Evolutionary conservation across 2,888 invertebrate species (phyloP), one percentile per base, ranked within the genome.

Genomic region (Ypsolopha scabrella): DNA sequence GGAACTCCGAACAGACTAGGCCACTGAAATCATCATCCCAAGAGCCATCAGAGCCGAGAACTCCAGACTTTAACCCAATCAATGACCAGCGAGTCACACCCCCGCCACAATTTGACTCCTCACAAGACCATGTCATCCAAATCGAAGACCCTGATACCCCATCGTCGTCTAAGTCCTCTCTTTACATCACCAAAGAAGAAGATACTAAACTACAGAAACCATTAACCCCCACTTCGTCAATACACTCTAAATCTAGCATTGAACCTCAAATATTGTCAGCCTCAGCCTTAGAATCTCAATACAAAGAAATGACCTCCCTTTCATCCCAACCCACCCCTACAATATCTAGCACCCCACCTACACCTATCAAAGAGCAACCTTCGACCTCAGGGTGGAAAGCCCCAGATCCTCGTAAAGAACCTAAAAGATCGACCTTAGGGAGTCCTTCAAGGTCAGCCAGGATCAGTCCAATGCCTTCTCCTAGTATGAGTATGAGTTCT

Each of bases 141-240:
- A 79, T 78, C 62, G 81, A 68, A 47, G 72, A 81, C 59, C 75
- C 75, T 7, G 77, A 75, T 55, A 64, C 64, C 13, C 76, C 77
- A 41, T 70, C 70, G 6, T 44, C 34, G 37, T 13, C 43, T 9
- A 75, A 63, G 24, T 50, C 50, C 58, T 56, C 48, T 58, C 55
- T 80, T 6, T 79, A 74, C 58, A 78, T 80, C 52, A 77, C 76
- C 0, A 67, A 74, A 55, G 75, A 73, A 52, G 82, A 81, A 58
- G 80, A 78, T 45, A 64, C 58, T 0, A 68, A 64, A 4, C 60
- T 79, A 33, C 80, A 79, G 46, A 79, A 78, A 60, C 82, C 80
- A 0, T 68, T 80, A 2, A 71, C 76, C n/a, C 80, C 83, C 6
- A 74, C 78, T 10, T 70, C 77, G 1, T 79, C 41, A 7, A 39